These are phyloP conservation scores for Rafetus swinhoei DNA, from an alignment of 2,113 vertebrate species.

Conservation along the genomic window DNA sequence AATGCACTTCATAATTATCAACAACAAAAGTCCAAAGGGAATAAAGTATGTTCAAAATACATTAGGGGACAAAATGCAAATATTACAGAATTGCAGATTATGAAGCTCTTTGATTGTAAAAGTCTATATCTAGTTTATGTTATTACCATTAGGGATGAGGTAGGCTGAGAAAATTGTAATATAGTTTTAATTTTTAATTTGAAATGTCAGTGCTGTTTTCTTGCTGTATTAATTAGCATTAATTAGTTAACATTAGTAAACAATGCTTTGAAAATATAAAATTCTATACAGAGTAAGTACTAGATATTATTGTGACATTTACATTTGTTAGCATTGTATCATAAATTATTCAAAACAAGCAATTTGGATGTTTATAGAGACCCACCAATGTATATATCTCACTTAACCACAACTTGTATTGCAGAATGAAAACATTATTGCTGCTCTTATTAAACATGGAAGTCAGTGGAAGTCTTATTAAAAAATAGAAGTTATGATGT, in stretches of 20 bases:
- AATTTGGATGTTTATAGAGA: not conserved
- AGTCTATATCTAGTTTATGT: not conserved
- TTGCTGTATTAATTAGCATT: not conserved
- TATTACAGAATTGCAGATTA: not conserved
- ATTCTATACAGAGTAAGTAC: not conserved
- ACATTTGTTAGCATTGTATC: not conserved
- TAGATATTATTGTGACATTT: not conserved
- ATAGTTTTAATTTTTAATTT: slow-evolving; percentile 30
- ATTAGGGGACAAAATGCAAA: slow-evolving; percentile 9
- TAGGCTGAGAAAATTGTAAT: slow-evolving; percentile 2
- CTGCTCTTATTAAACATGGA: not conserved
- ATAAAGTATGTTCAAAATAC: slow-evolving; percentile 14
- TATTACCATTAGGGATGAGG: not conserved
- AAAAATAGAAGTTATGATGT: not conserved
- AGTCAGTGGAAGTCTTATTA: not conserved
- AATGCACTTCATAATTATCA: not conserved
- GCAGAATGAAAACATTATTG: not conserved
- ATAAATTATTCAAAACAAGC: not conserved
- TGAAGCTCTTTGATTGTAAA: not conserved
- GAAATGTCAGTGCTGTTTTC: not conserved
- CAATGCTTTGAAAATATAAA: not conserved
- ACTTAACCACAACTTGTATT: not conserved
- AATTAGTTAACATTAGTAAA: not conserved
- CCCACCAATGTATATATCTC: not conserved
- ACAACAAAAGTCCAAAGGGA: not conserved